Percentiles rank a stretch among this genome's conserved stretches.
Evolutionary conservation across 1,140 invertebrate species (phyloP).

Genomic region (Lordiphosa mommai): DNA sequence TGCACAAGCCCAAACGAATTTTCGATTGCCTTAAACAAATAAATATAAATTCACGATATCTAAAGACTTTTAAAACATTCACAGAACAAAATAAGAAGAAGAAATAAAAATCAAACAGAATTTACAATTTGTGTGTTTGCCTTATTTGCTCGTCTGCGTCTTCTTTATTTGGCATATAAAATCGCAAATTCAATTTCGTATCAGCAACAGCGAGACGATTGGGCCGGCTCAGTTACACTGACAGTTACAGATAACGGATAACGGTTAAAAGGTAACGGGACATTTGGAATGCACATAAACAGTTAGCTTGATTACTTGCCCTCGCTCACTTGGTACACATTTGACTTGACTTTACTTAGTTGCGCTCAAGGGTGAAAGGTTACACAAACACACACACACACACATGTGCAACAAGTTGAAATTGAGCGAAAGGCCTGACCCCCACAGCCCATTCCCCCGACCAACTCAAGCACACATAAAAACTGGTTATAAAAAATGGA

Average conservation of each 20-base stretch:
- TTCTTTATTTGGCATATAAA: background rate
- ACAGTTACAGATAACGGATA: slow-evolving; percentile 6
- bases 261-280: slow-evolving; percentile 10
- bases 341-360: slow-evolving; percentile 28
- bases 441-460: slow-evolving; percentile 7
- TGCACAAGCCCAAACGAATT: no score
- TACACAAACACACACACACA: slow-evolving; percentile 7
- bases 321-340: background rate
- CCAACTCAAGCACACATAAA: slow-evolving; percentile 46
- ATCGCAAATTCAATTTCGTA: slow-evolving; percentile 2
- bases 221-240: background rate
- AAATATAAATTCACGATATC: no score
- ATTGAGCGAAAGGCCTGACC: slow-evolving; percentile 19
- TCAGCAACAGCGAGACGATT: background rate
- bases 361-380: slow-evolving; percentile 50
- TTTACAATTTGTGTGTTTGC: no score
- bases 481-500: slow-evolving; percentile 58
- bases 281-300: slow-evolving; percentile 63
- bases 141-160: no score
- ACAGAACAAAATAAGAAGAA: background rate
- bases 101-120: no score
- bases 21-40: no score
- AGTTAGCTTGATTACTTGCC: slow-evolving; percentile 61
- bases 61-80: no score
- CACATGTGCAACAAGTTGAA: slow-evolving; percentile 57